Evolutionary conservation across 1,140 invertebrate species (phyloP), one percentile per base, ranked within the genome.

Genomic region (Macrobrachium rosenbergii): DNA sequence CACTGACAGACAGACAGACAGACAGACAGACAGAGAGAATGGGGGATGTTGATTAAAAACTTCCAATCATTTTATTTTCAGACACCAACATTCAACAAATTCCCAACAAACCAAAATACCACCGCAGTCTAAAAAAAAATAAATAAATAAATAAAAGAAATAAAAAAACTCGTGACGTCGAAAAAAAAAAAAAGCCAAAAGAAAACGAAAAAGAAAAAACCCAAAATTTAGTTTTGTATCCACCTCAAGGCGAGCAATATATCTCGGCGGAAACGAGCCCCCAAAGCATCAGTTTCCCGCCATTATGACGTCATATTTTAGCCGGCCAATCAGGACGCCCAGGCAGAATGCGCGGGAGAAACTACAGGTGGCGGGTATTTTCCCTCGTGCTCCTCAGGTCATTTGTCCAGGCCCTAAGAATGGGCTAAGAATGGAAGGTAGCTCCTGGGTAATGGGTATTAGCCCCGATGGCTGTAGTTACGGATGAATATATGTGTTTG

Each of bases 221-320:
- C 28, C 28, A 52, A 52, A 52, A 52, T 10, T 52, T 8, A 52
- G 52, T 52, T 52, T 52, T 52, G 52, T 52, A 52, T 52, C 52
- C 52, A 52, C 52, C 52, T 52, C 52, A 52, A 52, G 52, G 52
- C 12, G 52, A 52, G 52, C 52, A 8, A 52, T 80, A 58, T 63
- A 43, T 23, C 37, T 60, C 23, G 76, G 52, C 23, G 21, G 52
- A 59, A 21, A 43, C 58, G 77, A 76, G 82, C 75, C 59, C 82
- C 75, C 75, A 72, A 83, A 83, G 82, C 82, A 73, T 83, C 82
- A 83, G 82, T 83, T 83, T 76, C 72, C 60, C 60, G 52, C 82
- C 63, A 72, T 83, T 83, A 83, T 83, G 82, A 83, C 82, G 72
- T 83, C 82, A 83, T 83, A 83, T 63, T 83, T 83, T 73, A 83